Percentiles rank a stretch among this genome's conserved stretches.
Evolutionary conservation across 2,797 vertebrate species (phyloP).

Genomic region (Anisognathus igniventris): DNA sequence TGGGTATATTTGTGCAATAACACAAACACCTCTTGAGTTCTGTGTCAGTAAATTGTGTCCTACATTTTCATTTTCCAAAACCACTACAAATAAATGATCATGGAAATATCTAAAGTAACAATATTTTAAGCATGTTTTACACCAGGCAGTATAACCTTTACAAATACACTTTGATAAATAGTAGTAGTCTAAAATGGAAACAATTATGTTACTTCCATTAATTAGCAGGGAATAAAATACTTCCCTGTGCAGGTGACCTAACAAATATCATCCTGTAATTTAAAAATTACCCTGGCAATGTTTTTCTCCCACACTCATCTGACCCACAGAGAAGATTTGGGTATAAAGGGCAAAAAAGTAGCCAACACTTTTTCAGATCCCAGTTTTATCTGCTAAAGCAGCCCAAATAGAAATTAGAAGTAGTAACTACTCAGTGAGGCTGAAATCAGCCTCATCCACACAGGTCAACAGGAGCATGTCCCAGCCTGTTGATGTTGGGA

Average conservation of each 20-base stretch:
- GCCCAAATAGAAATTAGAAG: not conserved
- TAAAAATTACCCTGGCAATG: not conserved
- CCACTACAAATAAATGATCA: not conserved
- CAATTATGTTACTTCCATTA: not conserved
- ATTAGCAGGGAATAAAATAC: not conserved
- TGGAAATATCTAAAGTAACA: not conserved
- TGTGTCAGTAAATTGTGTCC: not conserved
- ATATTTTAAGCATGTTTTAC: not conserved
- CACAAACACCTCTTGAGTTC: fast-evolving
- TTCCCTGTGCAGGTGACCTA: not conserved
- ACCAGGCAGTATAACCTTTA: not conserved
- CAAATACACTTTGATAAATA: not conserved
- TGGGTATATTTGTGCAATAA: not conserved
- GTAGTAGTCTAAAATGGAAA: not conserved
- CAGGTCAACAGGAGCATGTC: fast-evolving
- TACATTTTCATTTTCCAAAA: not conserved
- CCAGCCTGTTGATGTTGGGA: not conserved
- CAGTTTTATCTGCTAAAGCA: not conserved
- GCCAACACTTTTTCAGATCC: not conserved
- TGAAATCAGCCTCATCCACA: not conserved
- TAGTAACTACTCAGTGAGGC: not conserved
- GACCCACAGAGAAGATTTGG: not conserved
- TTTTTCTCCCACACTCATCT: not conserved
- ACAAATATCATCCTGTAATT: not conserved
- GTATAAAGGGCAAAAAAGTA: not conserved